Base-by-base conservation (phyloP, 2,888 invertebrate species). In the Villa cingulata region DNA sequence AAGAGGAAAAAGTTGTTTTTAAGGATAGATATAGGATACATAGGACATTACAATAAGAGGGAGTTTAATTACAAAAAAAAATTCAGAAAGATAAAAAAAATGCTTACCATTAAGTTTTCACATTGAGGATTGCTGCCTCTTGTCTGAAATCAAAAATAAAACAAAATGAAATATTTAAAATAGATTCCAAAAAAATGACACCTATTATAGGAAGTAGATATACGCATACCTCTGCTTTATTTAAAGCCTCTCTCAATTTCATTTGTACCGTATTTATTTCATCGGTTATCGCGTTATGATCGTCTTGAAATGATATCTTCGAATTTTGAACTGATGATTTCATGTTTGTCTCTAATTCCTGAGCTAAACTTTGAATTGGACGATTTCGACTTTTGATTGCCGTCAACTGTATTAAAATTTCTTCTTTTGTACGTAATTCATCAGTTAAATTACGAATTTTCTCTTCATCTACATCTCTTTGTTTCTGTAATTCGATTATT, bases 401-500 rank as follows among this genome's bases (percentile, higher is more conserved):
- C n/a, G n/a, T n/a, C n/a, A n/a, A n/a, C 7, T 56, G 48, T 51
- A 56, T 57, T 46, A 58, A 57, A 41, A 59, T 59, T 48, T 67
- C 68, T 42, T 67, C 67, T 53, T 66, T 67, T 39, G 60, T 62
- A 41, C 63, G 59, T 17, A 79, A 62, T 56, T 80, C 79, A 58
- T 77, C 76, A 53, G 74, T 74, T 36, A 79, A 63, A 4, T 73
- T 73, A 48, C 74, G 74, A 17, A 75, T 68, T 53, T 73, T 75
- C 52, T 78, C 76, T 48, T 73, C 74, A 51, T 72, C 73, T 49
- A 72, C 72, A 54, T 71, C 70, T 55, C 74, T 70, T 58, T 72
- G 74, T 53, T 72, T 71, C n/a, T 71, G 70, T 55, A 80, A 63
- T 49, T 75, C 72, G 55, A 71, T 66, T 54, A 80, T 66, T 67